Evolutionary conservation across 2,113 vertebrate species (phyloP).

Genomic region (Pongo pygmaeus): DNA sequence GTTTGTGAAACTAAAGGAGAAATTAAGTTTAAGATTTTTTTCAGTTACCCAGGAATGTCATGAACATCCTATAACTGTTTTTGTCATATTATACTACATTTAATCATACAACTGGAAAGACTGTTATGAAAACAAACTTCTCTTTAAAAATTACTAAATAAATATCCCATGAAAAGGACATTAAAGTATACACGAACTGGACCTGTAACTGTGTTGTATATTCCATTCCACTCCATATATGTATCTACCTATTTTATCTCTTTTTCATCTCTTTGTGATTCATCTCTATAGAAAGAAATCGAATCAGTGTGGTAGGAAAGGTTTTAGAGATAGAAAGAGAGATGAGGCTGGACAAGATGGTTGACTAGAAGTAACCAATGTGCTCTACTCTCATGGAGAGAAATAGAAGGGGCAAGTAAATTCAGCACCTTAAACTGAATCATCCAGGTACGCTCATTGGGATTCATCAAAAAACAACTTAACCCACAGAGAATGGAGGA

Average conservation of each 20-base stretch:
- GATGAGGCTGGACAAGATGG: no score
- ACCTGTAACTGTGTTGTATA: not conserved
- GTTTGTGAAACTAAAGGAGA: not conserved
- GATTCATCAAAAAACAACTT: no score
- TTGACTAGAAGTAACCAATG: no score
- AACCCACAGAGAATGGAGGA: no score
- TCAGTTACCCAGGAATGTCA: not conserved
- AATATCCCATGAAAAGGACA: not conserved
- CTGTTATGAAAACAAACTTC: not conserved
- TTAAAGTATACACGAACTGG: not conserved
- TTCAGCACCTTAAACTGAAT: no score
- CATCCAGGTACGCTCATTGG: no score
- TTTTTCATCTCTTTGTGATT: not conserved
- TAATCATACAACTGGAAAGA: conserved; percentile 18
- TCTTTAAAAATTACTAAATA: not conserved
- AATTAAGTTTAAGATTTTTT: conserved; percentile 10
- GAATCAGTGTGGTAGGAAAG: not conserved
- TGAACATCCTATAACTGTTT: not conserved
- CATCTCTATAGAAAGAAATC: not conserved
- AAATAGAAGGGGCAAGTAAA: no score
- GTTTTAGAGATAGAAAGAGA: not conserved
- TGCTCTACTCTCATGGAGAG: no score
- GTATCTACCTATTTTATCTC: not conserved
- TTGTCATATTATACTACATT: not conserved
- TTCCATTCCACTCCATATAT: not conserved